Evolutionary conservation across 2,113 vertebrate species (phyloP).

Genomic region (Chinchilla lanigera): DNA sequence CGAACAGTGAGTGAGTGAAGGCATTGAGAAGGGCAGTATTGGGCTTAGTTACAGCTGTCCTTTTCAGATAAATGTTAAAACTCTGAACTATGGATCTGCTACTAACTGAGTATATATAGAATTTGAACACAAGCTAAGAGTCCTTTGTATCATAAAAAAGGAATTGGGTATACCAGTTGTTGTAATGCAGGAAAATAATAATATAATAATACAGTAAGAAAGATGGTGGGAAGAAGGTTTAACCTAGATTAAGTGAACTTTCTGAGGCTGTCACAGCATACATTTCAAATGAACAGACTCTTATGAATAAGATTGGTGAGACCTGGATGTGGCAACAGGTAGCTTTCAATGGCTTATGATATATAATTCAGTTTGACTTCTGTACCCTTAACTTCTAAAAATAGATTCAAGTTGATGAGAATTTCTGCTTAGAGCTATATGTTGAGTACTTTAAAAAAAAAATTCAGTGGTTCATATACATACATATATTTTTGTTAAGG

Average conservation of each 20-base stretch:
- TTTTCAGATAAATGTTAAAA: conserved; percentile 21
- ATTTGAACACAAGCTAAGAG: conserved; percentile 41
- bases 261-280: neutral
- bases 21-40: conserved; percentile 51
- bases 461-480: neutral
- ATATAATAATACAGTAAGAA: neutral
- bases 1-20: conserved; percentile 65
- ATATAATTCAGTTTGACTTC: neutral
- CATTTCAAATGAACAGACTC: neutral
- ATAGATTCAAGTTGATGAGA: neutral
- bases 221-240: neutral
- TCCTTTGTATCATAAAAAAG: conserved; percentile 2
- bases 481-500: neutral
- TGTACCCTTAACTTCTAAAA: neutral
- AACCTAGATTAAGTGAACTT: neutral
- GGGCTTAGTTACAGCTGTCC: neutral
- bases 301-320: neutral
- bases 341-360: neutral
- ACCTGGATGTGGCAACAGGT: neutral
- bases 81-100: neutral
- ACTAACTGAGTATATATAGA: neutral
- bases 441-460: neutral
- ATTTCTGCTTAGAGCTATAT: neutral
- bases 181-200: neutral
- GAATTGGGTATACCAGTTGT: neutral